These are phyloP conservation scores for Mionectes macconnelli DNA, from an alignment of 2,113 vertebrate species.

Conservation along the genomic window DNA sequence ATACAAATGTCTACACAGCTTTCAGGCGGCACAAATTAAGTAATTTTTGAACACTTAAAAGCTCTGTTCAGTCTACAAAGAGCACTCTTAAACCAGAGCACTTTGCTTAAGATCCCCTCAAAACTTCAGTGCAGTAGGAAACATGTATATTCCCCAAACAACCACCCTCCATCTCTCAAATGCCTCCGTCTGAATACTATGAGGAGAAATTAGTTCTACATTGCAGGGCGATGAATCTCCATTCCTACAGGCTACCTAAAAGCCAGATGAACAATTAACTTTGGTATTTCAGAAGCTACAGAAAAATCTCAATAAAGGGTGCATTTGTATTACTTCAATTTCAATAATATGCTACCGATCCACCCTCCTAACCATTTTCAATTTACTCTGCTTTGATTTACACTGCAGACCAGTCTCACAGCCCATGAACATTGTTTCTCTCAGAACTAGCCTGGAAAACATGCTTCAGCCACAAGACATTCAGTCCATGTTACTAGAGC, in stretches of 20 bases:
- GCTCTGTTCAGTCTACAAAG: not conserved
- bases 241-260: not conserved
- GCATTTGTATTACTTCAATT: not conserved
- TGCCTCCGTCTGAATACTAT: fast-evolving
- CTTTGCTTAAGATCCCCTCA: not conserved
- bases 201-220: not conserved
- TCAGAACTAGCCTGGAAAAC: not conserved
- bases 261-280: not conserved
- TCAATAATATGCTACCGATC: not conserved
- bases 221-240: not conserved
- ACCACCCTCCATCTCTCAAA: not conserved
- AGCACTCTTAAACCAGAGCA: not conserved
- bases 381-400: not conserved
- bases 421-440: not conserved
- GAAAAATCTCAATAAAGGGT: not conserved
- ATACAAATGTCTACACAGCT: not conserved
- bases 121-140: not conserved
- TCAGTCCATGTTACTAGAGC: not conserved
- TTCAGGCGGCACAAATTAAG: not conserved
- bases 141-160: not conserved
- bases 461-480: not conserved
- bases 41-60: not conserved
- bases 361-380: not conserved
- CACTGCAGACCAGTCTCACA: not conserved
- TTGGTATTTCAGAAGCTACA: not conserved